Evolutionary conservation across 2,888 invertebrate genomes (phyloP).

Genomic region (Tetramorium bicarinatum): DNA sequence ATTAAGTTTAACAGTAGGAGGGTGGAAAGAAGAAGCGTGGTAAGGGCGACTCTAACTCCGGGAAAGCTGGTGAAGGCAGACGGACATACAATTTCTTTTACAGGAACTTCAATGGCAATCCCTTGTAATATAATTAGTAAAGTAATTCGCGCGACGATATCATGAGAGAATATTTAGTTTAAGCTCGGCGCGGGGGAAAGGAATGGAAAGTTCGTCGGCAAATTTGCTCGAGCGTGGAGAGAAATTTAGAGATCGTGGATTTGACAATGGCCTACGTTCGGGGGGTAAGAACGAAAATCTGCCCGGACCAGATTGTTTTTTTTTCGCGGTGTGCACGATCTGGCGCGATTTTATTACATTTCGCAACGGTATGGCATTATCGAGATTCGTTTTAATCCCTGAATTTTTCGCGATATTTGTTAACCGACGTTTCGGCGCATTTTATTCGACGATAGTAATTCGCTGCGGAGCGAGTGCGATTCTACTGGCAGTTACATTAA

Average conservation of each 20-base stretch:
- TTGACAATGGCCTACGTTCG: slow-evolving; percentile 3
- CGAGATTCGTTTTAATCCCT: slow-evolving; percentile 28
- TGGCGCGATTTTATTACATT: slow-evolving; percentile 16
- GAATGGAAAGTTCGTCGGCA: slow-evolving; percentile 34
- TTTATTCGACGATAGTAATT: slow-evolving; percentile 8
- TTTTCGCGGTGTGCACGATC: neutral
- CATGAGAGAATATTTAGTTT: slow-evolving; percentile 50
- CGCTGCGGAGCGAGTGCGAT: neutral
- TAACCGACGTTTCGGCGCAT: slow-evolving; percentile 2
- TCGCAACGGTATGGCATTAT: neutral
- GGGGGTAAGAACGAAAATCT: neutral
- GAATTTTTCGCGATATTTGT: slow-evolving; percentile 44
- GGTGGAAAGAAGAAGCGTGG: no score
- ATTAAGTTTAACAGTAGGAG: slow-evolving; percentile 38
- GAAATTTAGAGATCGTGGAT: slow-evolving; percentile 35
- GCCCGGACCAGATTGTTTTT: neutral
- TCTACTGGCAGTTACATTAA: slow-evolving; percentile 23
- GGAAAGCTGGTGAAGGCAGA: slow-evolving; percentile 35
- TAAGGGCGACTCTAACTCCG: neutral
- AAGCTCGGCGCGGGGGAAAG: neutral
- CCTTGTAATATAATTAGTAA: slow-evolving; percentile 47
- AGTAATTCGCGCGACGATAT: slow-evolving; percentile 51
- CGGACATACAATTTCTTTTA: slow-evolving; percentile 48
- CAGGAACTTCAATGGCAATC: slow-evolving; percentile 35
- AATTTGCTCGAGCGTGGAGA: neutral